Evolutionary conservation across 2,113 vertebrate genomes (phyloP).

Genomic region (Pipra filicauda): DNA sequence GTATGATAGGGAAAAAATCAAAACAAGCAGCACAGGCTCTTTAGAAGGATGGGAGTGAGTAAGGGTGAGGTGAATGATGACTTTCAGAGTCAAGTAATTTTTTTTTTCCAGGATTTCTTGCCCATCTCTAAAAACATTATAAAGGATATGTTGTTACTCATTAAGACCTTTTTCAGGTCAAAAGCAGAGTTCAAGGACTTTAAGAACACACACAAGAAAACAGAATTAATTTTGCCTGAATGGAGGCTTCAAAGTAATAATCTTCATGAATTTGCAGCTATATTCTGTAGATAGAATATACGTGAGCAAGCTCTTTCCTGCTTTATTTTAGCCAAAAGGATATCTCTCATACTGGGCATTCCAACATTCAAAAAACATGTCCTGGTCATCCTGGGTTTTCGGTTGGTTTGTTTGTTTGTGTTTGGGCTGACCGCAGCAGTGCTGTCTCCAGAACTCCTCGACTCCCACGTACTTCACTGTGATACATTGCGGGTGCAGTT

Average conservation of each 20-base stretch:
- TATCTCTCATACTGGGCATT: not conserved
- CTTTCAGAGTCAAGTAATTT: not conserved
- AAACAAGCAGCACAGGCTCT: not conserved
- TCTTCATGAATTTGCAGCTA: not conserved
- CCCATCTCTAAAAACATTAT: not conserved
- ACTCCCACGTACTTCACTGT: not conserved
- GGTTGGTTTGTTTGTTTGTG: not conserved
- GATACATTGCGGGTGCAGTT: not conserved
- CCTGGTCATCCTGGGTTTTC: not conserved
- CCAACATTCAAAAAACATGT: not conserved
- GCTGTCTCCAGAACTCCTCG: not conserved
- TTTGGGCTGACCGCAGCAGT: not conserved
- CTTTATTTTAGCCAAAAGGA: not conserved
- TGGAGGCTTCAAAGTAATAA: not conserved
- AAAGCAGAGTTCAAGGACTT: not conserved
- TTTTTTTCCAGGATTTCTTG: not conserved
- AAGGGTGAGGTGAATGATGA: not conserved
- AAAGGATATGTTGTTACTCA: not conserved
- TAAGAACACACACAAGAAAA: not conserved
- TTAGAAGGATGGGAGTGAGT: not conserved
- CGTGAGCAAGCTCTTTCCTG: not conserved
- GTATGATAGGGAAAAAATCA: not conserved
- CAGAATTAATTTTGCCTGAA: not conserved
- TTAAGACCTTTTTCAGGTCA: not conserved
- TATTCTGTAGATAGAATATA: not conserved